A percentile compares a stretch with the other conserved stretches of the same genome.
phyloP scores from a whole-genome alignment of 2,797 vertebrate species.

The Forpus xanthops region DNA sequence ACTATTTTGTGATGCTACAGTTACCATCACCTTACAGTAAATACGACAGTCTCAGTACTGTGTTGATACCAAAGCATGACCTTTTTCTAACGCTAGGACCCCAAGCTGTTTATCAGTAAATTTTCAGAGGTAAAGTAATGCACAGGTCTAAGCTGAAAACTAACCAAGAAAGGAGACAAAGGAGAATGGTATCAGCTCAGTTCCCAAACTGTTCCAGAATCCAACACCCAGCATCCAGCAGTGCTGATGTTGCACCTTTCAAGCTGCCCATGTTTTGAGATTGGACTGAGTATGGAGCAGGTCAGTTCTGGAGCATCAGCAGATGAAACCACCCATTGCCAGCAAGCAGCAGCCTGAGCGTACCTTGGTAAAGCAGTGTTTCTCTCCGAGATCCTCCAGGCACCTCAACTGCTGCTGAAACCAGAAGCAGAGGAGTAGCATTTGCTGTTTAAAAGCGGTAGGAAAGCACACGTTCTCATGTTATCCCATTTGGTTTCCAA shows the following conservation, averaged over 20 bases:
- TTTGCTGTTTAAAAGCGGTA: background rate
- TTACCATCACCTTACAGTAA: background rate
- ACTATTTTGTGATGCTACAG: background rate
- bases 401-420: background rate
- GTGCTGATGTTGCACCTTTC: background rate
- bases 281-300: background rate
- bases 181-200: background rate
- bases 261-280: background rate
- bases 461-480: rapidly evolving
- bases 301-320: background rate
- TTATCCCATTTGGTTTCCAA: background rate
- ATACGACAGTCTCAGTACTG: background rate
- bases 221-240: background rate
- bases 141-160: background rate
- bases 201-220: background rate
- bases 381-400: background rate
- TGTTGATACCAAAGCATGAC: background rate
- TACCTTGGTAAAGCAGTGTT: background rate
- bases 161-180: background rate
- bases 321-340: background rate
- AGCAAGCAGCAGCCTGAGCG: background rate
- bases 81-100: background rate
- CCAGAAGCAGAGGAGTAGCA: background rate
- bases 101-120: background rate
- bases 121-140: background rate